phyloP scores from a whole-genome alignment of 92 coral and sea anemone species.

The Muricea muricata region DNA sequence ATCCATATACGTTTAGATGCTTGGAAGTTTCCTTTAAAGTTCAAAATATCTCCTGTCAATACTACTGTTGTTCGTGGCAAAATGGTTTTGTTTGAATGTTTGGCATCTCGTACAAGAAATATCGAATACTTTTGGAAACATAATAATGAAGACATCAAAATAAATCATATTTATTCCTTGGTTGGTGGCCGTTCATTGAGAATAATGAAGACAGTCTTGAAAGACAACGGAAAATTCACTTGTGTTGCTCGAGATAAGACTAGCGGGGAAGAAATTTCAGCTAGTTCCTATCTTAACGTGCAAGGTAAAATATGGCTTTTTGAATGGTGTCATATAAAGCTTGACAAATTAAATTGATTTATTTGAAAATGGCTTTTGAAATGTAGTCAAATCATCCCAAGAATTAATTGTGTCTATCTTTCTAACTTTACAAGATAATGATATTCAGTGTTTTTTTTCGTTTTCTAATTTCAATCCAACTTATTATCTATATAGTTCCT shows the following conservation, averaged over 20 bases:
- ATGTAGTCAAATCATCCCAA: no score
- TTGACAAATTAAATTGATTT: no score
- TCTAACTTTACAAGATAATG: no score
- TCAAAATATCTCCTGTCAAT: constrained; percentile 41
- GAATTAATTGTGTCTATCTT: no score
- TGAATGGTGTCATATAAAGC: no score
- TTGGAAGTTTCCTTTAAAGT: constrained; percentile 12
- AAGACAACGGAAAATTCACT: constrained; percentile 75
- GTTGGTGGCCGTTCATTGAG: constrained; percentile 85
- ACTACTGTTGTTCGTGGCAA: constrained; percentile 68
- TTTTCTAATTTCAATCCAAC: no score
- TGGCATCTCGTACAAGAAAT: constrained; percentile 80
- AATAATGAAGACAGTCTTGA: constrained; percentile 63
- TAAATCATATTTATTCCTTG: constrained; percentile 73
- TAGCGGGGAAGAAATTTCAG: constrained; percentile 59
- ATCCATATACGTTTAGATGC: not conserved
- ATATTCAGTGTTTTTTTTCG: no score
- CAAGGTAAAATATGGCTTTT: constrained; percentile 73
- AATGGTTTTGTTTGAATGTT: constrained; percentile 78
- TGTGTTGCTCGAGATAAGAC: constrained; percentile 70
- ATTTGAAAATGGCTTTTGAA: not conserved
- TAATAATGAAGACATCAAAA: constrained; percentile 60
- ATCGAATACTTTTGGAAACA: constrained; percentile 83
- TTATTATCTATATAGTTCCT: constrained; percentile 63
- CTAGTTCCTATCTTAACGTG: constrained; percentile 67